Evolutionary conservation across 2,888 invertebrate genomes (phyloP).

Genomic region (Bellardia bayeri): DNA sequence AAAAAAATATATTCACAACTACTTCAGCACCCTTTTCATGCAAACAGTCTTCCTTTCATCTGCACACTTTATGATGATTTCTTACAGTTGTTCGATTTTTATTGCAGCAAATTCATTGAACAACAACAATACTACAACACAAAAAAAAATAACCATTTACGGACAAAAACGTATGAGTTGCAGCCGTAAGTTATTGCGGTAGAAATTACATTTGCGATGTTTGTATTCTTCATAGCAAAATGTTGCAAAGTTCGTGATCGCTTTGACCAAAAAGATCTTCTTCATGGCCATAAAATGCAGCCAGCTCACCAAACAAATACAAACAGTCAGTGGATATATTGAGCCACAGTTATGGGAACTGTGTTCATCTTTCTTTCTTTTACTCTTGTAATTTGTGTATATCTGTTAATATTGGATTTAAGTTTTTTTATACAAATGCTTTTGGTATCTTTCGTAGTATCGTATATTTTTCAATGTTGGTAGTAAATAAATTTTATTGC

Average conservation of each 20-base stretch:
- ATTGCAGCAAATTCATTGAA: slow-evolving; percentile 70
- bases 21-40: neutral
- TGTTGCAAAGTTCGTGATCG: slow-evolving; percentile 66
- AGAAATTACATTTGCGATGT: slow-evolving; percentile 23
- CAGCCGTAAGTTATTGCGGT: slow-evolving; percentile 32
- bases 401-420: neutral
- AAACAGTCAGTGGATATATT: neutral
- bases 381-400: neutral
- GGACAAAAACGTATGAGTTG: neutral
- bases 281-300: slow-evolving; percentile 32
- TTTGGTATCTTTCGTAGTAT: slow-evolving; percentile 36
- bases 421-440: neutral
- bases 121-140: slow-evolving; percentile 37
- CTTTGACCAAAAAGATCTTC: slow-evolving; percentile 67
- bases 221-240: neutral
- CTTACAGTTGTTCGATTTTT: slow-evolving; percentile 64
- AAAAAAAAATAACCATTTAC: slow-evolving; percentile 28
- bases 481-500: slow-evolving; percentile 73
- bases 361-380: slow-evolving; percentile 18
- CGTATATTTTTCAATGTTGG: slow-evolving; percentile 54
- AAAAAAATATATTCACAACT: neutral
- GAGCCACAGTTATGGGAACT: slow-evolving; percentile 56
- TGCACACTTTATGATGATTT: slow-evolving; percentile 62
- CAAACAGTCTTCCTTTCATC: slow-evolving; percentile 6
- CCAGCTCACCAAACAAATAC: neutral